Conservation (phyloP, 2,888 invertebrate genomes). For the Lepidochrysops patricia region DNA sequence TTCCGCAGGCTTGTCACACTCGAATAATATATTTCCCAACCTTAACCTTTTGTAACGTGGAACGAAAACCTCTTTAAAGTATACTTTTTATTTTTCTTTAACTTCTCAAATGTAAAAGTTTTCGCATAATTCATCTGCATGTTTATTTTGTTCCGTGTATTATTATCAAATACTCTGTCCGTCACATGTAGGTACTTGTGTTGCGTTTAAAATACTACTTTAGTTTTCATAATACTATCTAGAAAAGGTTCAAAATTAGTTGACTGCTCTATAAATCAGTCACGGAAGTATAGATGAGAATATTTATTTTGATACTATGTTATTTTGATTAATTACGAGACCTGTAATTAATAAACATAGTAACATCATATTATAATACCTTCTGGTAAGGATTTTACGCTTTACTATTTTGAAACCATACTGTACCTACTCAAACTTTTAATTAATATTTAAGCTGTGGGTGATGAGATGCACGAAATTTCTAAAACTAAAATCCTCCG, state of each 20-base stretch:
- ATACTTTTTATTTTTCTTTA: neutral
- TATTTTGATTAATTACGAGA: too few species aligned
- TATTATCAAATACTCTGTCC: too few species aligned
- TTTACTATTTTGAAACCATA: too few species aligned
- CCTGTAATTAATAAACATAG: too few species aligned
- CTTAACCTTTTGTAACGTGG: constrained; percentile 7
- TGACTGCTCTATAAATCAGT: neutral
- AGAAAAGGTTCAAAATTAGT: neutral
- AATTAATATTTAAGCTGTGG: neutral
- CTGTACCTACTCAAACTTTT: neutral
- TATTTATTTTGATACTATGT: too few species aligned
- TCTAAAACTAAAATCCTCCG: neutral
- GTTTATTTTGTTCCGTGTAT: too few species aligned
- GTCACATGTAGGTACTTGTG: too few species aligned
- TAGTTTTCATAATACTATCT: too few species aligned
- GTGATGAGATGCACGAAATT: neutral
- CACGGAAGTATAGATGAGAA: too few species aligned
- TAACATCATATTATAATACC: too few species aligned
- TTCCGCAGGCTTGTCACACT: constrained; percentile 2
- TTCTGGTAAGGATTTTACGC: too few species aligned
- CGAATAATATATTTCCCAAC: neutral
- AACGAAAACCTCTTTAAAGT: neutral
- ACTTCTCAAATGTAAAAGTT: neutral
- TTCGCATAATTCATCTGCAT: neutral
- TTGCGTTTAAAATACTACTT: too few species aligned